Evolutionary conservation across 2,888 invertebrate species (phyloP).

Genomic region (Tromatobia lineatoria): DNA sequence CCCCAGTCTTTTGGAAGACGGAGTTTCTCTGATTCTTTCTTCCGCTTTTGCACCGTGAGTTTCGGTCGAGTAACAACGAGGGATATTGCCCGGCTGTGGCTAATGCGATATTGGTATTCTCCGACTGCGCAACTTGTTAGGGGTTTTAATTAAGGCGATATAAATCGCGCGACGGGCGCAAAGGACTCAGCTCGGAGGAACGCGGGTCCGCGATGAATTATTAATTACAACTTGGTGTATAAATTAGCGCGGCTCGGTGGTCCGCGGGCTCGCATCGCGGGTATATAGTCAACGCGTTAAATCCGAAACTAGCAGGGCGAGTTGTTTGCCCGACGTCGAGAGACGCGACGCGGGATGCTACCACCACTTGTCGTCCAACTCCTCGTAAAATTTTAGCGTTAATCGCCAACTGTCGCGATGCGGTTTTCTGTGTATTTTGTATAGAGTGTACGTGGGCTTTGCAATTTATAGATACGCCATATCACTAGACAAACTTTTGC

Average conservation of each 20-base stretch:
- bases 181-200: constrained; percentile 54
- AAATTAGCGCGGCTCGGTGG: constrained; percentile 79
- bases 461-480: constrained; percentile 57
- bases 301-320: constrained; percentile 79
- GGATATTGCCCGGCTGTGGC: constrained; percentile 73
- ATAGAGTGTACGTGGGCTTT: constrained; percentile 33
- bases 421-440: constrained; percentile 55
- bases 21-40: constrained; percentile 52
- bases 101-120: constrained; percentile 84
- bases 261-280: constrained; percentile 53
- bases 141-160: constrained; percentile 84
- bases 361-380: constrained; percentile 33
- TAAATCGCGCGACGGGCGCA: constrained; percentile 80
- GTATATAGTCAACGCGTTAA: constrained; percentile 75
- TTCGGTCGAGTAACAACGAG: constrained; percentile 46
- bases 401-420: constrained; percentile 58
- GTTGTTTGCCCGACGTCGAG: constrained; percentile 74
- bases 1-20: constrained; percentile 49
- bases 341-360: constrained; percentile 36
- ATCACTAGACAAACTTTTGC: constrained; percentile 38
- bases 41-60: constrained; percentile 51
- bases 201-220: constrained; percentile 80
- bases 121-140: constrained; percentile 83
- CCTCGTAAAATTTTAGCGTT: constrained; percentile 60
- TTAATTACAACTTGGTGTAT: constrained; percentile 84